Conservation (phyloP, 2,113 vertebrate species). For the Origma solitaria region DNA sequence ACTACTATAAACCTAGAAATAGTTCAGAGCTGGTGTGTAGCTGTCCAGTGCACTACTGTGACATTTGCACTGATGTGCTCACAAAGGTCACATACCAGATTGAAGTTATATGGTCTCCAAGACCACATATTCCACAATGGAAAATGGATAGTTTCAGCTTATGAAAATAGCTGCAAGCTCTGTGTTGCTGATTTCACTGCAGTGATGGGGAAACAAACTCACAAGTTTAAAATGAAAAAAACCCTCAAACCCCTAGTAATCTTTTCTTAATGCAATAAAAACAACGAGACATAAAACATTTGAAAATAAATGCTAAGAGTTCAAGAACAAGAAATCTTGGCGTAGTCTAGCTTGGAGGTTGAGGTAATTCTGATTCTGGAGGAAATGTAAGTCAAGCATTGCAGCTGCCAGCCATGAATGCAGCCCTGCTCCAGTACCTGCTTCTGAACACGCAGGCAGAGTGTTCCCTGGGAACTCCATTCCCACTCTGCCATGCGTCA, state of each 20-base stretch:
- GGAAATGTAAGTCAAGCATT: not conserved
- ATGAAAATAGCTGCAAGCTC: not conserved
- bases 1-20: not conserved
- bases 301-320: not conserved
- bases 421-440: not conserved
- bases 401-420: not conserved
- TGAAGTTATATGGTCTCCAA: not conserved
- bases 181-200: not conserved
- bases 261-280: not conserved
- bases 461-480: not conserved
- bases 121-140: not conserved
- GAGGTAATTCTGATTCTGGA: not conserved
- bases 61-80: not conserved
- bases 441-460: not conserved
- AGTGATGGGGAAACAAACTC: not conserved
- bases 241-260: not conserved
- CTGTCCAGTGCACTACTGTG: not conserved
- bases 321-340: not conserved
- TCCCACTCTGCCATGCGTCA: not conserved
- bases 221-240: not conserved
- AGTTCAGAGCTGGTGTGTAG: not conserved
- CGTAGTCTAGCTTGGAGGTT: not conserved
- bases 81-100: not conserved
- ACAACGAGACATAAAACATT: not conserved
- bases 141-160: not conserved